Evolutionary conservation across 1,140 invertebrate genomes (phyloP).

Genomic region (Aradophagus sp.): DNA sequence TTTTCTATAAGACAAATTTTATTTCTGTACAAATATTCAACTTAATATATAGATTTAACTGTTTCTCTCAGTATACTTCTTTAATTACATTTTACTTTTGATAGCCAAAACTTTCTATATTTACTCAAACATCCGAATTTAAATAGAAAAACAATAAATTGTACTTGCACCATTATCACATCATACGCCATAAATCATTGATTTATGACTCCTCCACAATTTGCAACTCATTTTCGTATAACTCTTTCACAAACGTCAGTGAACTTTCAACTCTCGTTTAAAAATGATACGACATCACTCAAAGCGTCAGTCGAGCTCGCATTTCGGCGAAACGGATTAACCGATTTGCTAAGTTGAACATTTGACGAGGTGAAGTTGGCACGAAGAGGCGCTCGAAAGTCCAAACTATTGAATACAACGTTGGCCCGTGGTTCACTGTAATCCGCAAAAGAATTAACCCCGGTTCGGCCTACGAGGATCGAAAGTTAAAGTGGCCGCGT

Average conservation of each 20-base stretch:
- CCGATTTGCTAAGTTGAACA: constrained; percentile 36
- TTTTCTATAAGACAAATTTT: too few species aligned
- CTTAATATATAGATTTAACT: too few species aligned
- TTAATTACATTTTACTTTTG: too few species aligned
- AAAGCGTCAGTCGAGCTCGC: constrained; percentile 27
- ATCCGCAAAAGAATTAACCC: constrained; percentile 45
- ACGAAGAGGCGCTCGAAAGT: constrained; percentile 37
- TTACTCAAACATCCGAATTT: too few species aligned
- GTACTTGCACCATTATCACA: too few species aligned
- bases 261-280: constrained; percentile 21
- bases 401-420: constrained; percentile 50
- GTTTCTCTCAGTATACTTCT: too few species aligned
- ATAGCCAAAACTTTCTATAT: too few species aligned
- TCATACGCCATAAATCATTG: too few species aligned
- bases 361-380: constrained; percentile 50
- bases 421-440: constrained; percentile 46
- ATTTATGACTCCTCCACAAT: too few species aligned
- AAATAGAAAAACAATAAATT: too few species aligned
- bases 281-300: constrained; percentile 27
- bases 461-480: constrained; percentile 31
- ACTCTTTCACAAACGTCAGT: constrained; percentile 12
- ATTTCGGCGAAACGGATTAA: constrained; percentile 42
- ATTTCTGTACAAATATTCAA: too few species aligned
- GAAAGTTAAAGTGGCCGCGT: constrained; percentile 43
- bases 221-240: too few species aligned